Evolutionary conservation across 2,797 vertebrate genomes (phyloP).

Genomic region (Channa striata): DNA sequence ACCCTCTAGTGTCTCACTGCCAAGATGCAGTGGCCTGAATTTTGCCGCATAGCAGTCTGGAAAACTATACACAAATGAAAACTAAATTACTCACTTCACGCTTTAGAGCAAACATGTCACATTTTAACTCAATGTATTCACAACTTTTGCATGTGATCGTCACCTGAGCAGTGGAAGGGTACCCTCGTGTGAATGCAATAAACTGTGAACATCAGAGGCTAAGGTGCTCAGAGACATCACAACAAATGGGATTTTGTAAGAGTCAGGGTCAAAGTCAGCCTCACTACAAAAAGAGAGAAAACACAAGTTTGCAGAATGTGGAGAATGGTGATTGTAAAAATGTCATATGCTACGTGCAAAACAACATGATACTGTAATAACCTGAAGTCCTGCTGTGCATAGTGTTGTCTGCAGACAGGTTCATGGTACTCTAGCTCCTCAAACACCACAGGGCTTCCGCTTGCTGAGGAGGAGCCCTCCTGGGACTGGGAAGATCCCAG

Average conservation of each 20-base stretch:
- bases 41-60: constrained; percentile 94
- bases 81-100: not conserved
- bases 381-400: constrained; percentile 90
- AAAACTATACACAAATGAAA: constrained; percentile 83
- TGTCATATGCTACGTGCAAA: not conserved
- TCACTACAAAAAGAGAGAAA: constrained; percentile 81
- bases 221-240: constrained; percentile 91
- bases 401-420: constrained; percentile 93
- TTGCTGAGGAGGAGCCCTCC: constrained; percentile 92
- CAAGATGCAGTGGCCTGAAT: constrained; percentile 86
- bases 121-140: rapidly evolving
- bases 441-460: constrained; percentile 94
- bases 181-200: constrained; percentile 95
- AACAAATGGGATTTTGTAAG: constrained; percentile 94
- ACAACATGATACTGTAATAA: not conserved
- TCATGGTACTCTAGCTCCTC: constrained; percentile 98
- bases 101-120: not conserved
- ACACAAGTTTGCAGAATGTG: no score
- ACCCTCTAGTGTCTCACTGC: constrained; percentile 84
- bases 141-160: not conserved
- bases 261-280: constrained; percentile 96
- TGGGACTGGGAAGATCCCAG: constrained; percentile 94
- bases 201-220: constrained; percentile 92
- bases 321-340: no score
- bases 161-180: constrained; percentile 96